phyloP scores from a whole-genome alignment of 1,140 invertebrate species.

The Trachelipus rathkii region DNA sequence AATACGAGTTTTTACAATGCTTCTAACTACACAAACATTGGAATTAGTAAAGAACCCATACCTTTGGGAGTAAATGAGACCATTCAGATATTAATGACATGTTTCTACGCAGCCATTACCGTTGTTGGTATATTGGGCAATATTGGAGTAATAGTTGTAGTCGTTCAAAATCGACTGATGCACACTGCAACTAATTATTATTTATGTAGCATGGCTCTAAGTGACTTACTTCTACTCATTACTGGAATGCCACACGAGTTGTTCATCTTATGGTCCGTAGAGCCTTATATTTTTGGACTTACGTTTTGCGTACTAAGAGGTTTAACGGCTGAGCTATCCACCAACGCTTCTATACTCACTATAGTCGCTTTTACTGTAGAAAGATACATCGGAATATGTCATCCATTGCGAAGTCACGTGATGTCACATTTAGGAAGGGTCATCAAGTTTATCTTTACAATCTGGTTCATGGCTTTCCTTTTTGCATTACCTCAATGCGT shows the following conservation, averaged over 20 bases:
- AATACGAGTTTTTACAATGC: too few species aligned
- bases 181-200: conserved; percentile 76
- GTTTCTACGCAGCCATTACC: conserved; percentile 49
- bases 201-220: conserved; percentile 67
- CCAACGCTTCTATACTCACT: conserved; percentile 87
- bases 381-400: conserved; percentile 89
- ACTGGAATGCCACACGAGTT: conserved; percentile 73
- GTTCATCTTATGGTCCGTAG: conserved; percentile 78
- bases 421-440: conserved; percentile 54
- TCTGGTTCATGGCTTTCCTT: conserved; percentile 59
- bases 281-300: conserved; percentile 82
- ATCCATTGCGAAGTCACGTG: conserved; percentile 81
- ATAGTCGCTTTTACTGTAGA: conserved; percentile 93
- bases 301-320: conserved; percentile 78
- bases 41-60: too few species aligned
- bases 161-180: conserved; percentile 57
- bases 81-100: conserved; percentile 42
- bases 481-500: conserved; percentile 68
- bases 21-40: too few species aligned
- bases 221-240: conserved; percentile 57
- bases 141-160: conserved; percentile 59
- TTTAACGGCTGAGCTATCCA: conserved; percentile 80
- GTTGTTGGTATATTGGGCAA: conserved; percentile 59
- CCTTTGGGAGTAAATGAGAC: too few species aligned
- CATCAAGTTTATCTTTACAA: conserved; percentile 57